Base-by-base conservation (phyloP, 1,140 invertebrate species). In the Megalonaias nervosa region DNA sequence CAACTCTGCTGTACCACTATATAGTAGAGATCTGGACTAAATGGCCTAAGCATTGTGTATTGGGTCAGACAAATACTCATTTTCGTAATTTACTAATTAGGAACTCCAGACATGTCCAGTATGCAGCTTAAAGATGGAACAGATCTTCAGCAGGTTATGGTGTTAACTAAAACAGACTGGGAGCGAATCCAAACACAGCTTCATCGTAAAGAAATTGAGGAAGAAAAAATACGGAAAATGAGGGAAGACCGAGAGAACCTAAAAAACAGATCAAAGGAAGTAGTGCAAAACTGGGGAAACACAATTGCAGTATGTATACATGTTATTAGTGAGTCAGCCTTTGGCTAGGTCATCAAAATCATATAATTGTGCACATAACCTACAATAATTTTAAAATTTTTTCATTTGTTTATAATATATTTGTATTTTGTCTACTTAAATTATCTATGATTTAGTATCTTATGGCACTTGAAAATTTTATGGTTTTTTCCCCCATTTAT, bases 281-380 rank as follows among this genome's bases (percentile, higher is more conserved):
- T 89, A 26, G 88, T 90, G 13, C 86, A 90, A 80, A 85, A 89
- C 71, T 91, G 91, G 91, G 82, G 86, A 65, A 91, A 91, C 69
- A 91, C 90, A 62, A 85, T 91, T 77, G 82, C 79, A 71, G 90
- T 91, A 85, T 86, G 89, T 85, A 60, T 31, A 17, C 1, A 55
- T 61, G n/a, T 65, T 67, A 57, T 48, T 60, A n/a, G 56, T 58
- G 26, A 31, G 26, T 31, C 26, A 31, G 26, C 16, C 1, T 65
- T 15, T 19, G 4, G 23, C 19, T 38, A 15, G 5, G 12, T 55
- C 23, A 38, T n/a, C 3, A n/a, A 68, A 15, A 26, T 6, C 3
- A 67, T 21, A 67, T 12, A 38, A 2, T 21, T 31, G 6, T 67
- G n/a, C 17, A 21, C 13, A 12, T 67, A 11, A 13, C 9, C 66